Evolutionary conservation across 2,113 vertebrate genomes (phyloP), one percentile per base, ranked within the genome.

Genomic region (Corythaixoides concolor): DNA sequence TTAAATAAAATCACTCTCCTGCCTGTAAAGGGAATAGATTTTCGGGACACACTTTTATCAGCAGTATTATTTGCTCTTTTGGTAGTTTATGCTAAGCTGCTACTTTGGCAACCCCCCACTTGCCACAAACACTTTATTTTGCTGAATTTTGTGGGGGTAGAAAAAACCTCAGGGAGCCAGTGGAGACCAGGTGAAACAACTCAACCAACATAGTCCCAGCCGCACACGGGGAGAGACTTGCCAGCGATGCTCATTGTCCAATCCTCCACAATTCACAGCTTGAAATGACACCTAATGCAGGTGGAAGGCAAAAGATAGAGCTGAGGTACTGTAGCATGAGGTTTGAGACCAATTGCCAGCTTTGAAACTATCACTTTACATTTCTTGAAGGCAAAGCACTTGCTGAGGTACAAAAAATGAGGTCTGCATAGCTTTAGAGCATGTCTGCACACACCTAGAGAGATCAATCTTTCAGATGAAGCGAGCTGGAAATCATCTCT

Each of bases 381-480:
- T 95, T 92, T 90, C 77, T 88, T 89, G 92, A 95, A 92, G 86
- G 90, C 66, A 85, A 21, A 82, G 50, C 53, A n/a, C 80, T 92
- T 82, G 82, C 87, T 62, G 67, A 63, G 63, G 50, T 91, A 91
- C 0, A 4, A 95, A 87, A 95, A 96, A 88, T 59, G 37, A 92
- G 62, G 87, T 92, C n/a, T 83, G 59, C 52, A 52, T 47, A 86
- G 88, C 75, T 90, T 84, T 41, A 92, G 82, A 88, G 50, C 50
- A 28, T 55, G 62, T 58, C 70, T 93, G 86, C 87, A 82, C 56
- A 95, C 84, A 92, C 86, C 94, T 72, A 92, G 77, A 82, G 92
- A 95, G 96, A 96, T 94, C 79, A 96, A 59, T 87, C 89, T 73
- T 82, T 79, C 77, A 92, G 84, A 92, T 35, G 69, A 96, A 96